Conservation (phyloP, 2,888 invertebrate species). For the Tethea ocularis region DNA sequence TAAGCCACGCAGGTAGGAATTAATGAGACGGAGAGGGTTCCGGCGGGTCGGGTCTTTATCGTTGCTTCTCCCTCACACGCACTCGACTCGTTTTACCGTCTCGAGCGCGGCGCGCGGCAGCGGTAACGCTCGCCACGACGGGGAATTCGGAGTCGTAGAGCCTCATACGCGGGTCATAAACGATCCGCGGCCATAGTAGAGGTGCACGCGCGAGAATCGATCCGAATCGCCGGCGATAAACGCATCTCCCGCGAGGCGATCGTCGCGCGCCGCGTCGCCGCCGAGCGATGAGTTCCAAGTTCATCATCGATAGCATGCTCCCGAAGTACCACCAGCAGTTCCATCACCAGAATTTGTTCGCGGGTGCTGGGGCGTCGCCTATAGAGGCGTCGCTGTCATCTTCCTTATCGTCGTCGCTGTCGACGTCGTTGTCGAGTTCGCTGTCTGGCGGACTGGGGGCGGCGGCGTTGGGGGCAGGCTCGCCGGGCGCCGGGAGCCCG, state of each 20-base stretch:
- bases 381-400: slow-evolving; percentile 86
- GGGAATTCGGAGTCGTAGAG: slow-evolving; percentile 93
- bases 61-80: slow-evolving; percentile 70
- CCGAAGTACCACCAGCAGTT: slow-evolving; percentile 94
- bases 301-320: slow-evolving; percentile 98
- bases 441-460: slow-evolving; percentile 86
- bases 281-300: slow-evolving; percentile 97
- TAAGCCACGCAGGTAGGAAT: slow-evolving; percentile 81
- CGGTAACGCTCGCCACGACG: slow-evolving; percentile 85
- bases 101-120: slow-evolving; percentile 80
- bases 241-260: slow-evolving; percentile 82
- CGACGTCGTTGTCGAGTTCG: slow-evolving; percentile 82
- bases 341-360: slow-evolving; percentile 85
- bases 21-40: slow-evolving; percentile 82
- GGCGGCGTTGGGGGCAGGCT: slow-evolving; percentile 85
- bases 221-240: slow-evolving; percentile 83
- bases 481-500: slow-evolving; percentile 84
- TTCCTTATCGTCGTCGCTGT: slow-evolving; percentile 84
- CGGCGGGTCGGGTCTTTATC: slow-evolving; percentile 60
- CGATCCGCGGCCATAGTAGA: slow-evolving; percentile 89
- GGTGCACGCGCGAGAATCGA: slow-evolving; percentile 85
- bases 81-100: slow-evolving; percentile 78
- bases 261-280: slow-evolving; percentile 83
- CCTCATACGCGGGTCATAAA: slow-evolving; percentile 94
- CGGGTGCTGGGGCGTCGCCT: slow-evolving; percentile 88